Evolutionary conservation across 92 coral and sea anemone genomes (phyloP).

Genomic region (Phenganax stokvisi): DNA sequence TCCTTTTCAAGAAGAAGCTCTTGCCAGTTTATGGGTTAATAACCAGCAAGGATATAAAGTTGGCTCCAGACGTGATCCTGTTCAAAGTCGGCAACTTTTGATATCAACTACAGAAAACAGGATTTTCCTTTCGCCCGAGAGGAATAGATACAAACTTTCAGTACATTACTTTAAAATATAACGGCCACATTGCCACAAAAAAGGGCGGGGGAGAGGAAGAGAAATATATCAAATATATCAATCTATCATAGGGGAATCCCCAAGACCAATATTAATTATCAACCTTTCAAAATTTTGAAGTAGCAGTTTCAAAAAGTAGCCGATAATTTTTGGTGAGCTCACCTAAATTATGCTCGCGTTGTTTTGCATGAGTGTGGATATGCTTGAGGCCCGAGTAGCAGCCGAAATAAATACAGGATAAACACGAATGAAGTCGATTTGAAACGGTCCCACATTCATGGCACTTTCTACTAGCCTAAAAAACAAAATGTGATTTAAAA

Average conservation of each 20-base stretch:
- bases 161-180: neutral
- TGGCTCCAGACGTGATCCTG: no score
- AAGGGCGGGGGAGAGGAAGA: neutral
- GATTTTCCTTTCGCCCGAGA: neutral
- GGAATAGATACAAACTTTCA: neutral
- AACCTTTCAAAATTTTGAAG: neutral
- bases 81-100: neutral
- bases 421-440: constrained; percentile 86
- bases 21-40: no score
- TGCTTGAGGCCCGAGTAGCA: constrained; percentile 95
- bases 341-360: constrained; percentile 87
- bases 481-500: constrained; percentile 23
- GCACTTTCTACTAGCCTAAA: constrained; percentile 79
- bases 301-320: neutral
- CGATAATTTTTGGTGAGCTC: constrained; percentile 21
- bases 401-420: constrained; percentile 93
- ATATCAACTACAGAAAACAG: neutral
- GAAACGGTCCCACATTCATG: constrained; percentile 94
- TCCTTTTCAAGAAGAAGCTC: no score
- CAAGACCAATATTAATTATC: constrained; percentile 8
- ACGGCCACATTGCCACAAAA: neutral
- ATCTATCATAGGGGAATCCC: neutral
- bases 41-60: no score
- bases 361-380: constrained; percentile 85
- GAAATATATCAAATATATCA: neutral